Percentiles rank a stretch among this genome's conserved stretches.
These are phyloP conservation scores for Zaprionus africanus DNA, from an alignment of 1,140 invertebrate species.

Conservation along the genomic window DNA sequence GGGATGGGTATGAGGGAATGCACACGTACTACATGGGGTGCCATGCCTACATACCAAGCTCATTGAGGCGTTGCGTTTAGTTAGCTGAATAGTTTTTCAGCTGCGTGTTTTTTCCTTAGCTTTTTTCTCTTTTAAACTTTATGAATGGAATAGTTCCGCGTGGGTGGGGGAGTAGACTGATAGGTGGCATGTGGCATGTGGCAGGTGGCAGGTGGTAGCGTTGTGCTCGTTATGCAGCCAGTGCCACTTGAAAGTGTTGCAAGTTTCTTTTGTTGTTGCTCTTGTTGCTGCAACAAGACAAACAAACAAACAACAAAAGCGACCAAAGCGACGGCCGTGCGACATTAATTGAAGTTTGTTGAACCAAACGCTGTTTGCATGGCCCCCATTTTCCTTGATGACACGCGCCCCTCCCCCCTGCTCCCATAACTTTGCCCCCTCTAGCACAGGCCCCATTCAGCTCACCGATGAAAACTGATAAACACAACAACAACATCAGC, in stretches of 20 bases:
- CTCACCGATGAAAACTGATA: background rate
- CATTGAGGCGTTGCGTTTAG: conserved; percentile 45
- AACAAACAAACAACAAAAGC: conserved; percentile 59
- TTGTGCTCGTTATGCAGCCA: conserved; percentile 57
- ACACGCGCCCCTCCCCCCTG: background rate
- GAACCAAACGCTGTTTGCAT: conserved; percentile 75
- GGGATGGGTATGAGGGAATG: background rate
- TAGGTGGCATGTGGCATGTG: background rate
- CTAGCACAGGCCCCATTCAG: background rate
- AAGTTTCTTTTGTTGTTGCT: conserved; percentile 44
- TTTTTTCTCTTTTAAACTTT: conserved; percentile 20
- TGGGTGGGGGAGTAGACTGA: background rate
- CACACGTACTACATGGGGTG: background rate
- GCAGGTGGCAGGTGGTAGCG: conserved; percentile 2
- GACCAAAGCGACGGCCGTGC: conserved; percentile 63
- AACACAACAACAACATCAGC: background rate
- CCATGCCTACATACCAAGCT: conserved; percentile 33
- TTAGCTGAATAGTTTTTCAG: conserved; percentile 48
- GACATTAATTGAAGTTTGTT: conserved; percentile 80
- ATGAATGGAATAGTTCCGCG: conserved; percentile 43
- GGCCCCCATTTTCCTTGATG: conserved; percentile 37
- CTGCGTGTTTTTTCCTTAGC: conserved; percentile 3
- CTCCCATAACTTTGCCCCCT: background rate
- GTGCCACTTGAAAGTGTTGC: conserved; percentile 76
- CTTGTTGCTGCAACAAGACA: conserved; percentile 23